These are phyloP conservation scores for Diachasma alloeum DNA, from an alignment of 1,140 invertebrate genomes.

Conservation along the genomic window DNA sequence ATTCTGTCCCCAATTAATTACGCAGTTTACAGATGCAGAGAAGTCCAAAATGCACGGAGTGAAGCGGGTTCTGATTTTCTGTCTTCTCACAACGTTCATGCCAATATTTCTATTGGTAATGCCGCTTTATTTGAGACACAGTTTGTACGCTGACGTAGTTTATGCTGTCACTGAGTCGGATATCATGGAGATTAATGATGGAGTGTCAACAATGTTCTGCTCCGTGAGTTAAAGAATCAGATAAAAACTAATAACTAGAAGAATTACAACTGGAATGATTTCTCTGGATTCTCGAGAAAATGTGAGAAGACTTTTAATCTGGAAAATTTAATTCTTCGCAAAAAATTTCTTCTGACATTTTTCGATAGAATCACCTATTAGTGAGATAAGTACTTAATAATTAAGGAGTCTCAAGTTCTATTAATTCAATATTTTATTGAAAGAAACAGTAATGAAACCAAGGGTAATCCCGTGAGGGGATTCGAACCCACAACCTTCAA, in stretches of 20 bases:
- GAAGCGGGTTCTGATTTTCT: constrained; percentile 77
- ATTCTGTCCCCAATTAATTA: no score
- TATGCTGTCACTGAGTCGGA: constrained; percentile 83
- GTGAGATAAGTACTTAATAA: background rate
- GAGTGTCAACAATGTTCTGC: constrained; percentile 81
- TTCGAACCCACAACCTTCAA: no score
- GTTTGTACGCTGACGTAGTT: constrained; percentile 75
- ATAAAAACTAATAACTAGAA: background rate
- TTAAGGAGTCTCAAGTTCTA: no score
- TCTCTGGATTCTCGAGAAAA: background rate
- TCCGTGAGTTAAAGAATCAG: constrained; percentile 51
- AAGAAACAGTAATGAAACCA: no score
- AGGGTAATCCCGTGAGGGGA: no score
- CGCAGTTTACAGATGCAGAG: constrained; percentile 65
- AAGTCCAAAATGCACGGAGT: constrained; percentile 77
- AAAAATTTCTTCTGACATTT: no score
- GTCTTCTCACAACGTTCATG: constrained; percentile 74
- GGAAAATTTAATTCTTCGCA: background rate
- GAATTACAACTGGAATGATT: constrained; percentile 18
- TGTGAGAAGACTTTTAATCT: background rate
- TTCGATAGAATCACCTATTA: background rate
- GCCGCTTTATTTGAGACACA: constrained; percentile 79
- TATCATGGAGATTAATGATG: constrained; percentile 79
- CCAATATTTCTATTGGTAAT: constrained; percentile 76
- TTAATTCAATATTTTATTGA: no score